phyloP scores from a whole-genome alignment of 2,113 vertebrate species.

The Kryptolebias marmoratus region DNA sequence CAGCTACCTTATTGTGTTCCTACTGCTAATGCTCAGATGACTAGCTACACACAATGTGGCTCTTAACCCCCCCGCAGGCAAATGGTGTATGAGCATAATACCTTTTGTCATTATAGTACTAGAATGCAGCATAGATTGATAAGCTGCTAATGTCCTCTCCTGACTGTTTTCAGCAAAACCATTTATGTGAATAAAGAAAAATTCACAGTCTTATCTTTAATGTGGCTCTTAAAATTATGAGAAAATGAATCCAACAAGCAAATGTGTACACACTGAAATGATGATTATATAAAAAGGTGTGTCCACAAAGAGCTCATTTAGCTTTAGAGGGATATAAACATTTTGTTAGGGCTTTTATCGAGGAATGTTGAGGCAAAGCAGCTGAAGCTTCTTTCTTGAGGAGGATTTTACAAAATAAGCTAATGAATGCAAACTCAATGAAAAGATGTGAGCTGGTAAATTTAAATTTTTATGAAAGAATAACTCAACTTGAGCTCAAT shows the following conservation, averaged over 20 bases:
- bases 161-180: neutral
- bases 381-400: too few species aligned
- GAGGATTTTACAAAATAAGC: too few species aligned
- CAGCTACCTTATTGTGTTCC: conserved; percentile 24
- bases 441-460: too few species aligned
- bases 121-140: conserved; percentile 17
- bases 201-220: neutral
- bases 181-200: neutral
- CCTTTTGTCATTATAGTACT: conserved; percentile 27
- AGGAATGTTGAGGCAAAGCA: neutral
- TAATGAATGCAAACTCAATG: too few species aligned
- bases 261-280: neutral
- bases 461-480: too few species aligned
- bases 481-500: too few species aligned
- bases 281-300: neutral
- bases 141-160: conserved; percentile 29
- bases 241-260: neutral
- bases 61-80: conserved; percentile 18
- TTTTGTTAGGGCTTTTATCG: neutral
- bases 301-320: neutral
- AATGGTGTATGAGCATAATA: conserved; percentile 45
- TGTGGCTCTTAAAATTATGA: neutral
- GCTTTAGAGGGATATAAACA: neutral
- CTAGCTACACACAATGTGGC: conserved; percentile 12
- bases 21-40: conserved; percentile 28